phyloP scores from a whole-genome alignment of 2,888 invertebrate genomes.

The Baronia brevicornis region DNA sequence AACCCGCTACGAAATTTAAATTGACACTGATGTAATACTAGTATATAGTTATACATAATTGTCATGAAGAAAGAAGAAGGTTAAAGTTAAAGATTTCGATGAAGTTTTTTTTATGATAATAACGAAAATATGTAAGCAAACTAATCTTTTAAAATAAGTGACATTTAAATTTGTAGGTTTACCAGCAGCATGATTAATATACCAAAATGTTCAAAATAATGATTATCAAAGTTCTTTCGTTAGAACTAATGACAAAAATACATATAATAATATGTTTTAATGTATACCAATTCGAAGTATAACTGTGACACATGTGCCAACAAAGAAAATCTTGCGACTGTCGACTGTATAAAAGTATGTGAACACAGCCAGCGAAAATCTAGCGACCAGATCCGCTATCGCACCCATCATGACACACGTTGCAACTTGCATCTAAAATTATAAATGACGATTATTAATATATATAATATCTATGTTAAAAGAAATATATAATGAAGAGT shows the following conservation, averaged over 20 bases:
- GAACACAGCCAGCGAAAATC: conserved; percentile 77
- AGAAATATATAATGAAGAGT: neutral
- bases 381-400: conserved; percentile 79
- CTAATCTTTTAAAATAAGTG: too few species aligned
- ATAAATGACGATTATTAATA: conserved; percentile 4
- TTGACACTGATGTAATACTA: too few species aligned
- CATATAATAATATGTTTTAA: neutral
- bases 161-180: too few species aligned
- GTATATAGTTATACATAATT: too few species aligned
- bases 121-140: too few species aligned
- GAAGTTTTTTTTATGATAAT: too few species aligned
- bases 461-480: neutral
- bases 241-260: neutral
- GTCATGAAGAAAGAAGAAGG: too few species aligned
- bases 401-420: conserved; percentile 82
- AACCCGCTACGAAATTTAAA: too few species aligned
- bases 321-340: conserved; percentile 79
- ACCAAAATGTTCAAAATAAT: too few species aligned
- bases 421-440: conserved; percentile 77
- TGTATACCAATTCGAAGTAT: conserved; percentile 80
- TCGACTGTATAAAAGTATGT: conserved; percentile 77
- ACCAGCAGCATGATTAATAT: too few species aligned
- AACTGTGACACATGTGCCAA: conserved; percentile 79
- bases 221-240: too few species aligned
- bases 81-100: too few species aligned